Conservation (phyloP, 2,888 invertebrate species). For the Cotesia congregata region DNA sequence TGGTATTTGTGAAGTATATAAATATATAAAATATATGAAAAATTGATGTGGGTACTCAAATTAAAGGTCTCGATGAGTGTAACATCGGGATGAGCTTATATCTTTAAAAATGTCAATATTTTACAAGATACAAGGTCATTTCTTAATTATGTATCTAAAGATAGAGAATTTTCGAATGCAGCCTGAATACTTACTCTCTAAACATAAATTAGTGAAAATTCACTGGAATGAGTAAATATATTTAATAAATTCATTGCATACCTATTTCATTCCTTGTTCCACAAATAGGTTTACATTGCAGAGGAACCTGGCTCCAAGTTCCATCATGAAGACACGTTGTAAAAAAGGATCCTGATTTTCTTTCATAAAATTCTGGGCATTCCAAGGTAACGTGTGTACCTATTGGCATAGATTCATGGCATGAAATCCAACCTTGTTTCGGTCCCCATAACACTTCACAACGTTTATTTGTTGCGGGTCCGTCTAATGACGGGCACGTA, state of each 20-base stretch:
- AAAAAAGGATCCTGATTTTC: conserved; percentile 54
- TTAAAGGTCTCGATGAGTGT: no score
- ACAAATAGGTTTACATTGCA: conserved; percentile 66
- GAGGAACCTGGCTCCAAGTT: conserved; percentile 66
- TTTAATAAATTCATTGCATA: conserved; percentile 28
- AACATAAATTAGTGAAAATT: no score
- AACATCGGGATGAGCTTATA: no score
- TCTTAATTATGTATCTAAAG: no score
- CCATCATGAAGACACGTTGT: conserved; percentile 68
- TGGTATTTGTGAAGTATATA: no score
- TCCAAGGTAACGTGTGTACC: conserved; percentile 63
- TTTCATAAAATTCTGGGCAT: conserved; percentile 66
- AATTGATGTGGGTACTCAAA: no score
- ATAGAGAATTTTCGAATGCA: no score
- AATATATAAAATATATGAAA: no score
- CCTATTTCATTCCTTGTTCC: conserved; percentile 53
- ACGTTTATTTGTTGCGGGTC: conserved; percentile 50
- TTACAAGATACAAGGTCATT: no score
- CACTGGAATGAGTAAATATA: no score
- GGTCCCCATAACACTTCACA: conserved; percentile 61
- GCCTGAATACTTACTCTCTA: no score
- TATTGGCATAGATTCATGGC: conserved; percentile 60
- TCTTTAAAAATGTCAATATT: no score
- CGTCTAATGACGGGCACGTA: conserved; percentile 52
- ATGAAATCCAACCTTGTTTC: conserved; percentile 61